These are phyloP conservation scores for Thymelicus lineola DNA, from an alignment of 2,888 invertebrate species.

Conservation along the genomic window DNA sequence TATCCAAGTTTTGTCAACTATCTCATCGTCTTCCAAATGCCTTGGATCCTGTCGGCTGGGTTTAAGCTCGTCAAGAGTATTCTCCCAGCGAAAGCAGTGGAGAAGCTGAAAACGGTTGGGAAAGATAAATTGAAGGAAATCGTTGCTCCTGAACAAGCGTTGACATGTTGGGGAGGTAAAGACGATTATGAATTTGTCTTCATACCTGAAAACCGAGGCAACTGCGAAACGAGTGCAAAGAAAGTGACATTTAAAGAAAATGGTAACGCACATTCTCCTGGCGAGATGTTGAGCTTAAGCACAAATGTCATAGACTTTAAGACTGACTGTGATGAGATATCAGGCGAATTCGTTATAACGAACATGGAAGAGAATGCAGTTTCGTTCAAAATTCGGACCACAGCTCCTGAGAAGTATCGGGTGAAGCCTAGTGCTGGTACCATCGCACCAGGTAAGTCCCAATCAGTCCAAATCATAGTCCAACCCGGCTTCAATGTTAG, in stretches of 20 bases:
- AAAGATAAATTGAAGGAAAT: constrained; percentile 89
- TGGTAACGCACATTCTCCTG: constrained; percentile 67
- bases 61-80: constrained; percentile 94
- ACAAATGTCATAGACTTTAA: constrained; percentile 90
- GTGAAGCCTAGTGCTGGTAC: constrained; percentile 95
- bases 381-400: constrained; percentile 94
- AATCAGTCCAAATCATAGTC: constrained; percentile 89
- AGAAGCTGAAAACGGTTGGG: constrained; percentile 91
- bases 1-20: constrained; percentile 93
- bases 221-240: constrained; percentile 51
- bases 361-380: constrained; percentile 86
- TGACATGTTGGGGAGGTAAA: constrained; percentile 90
- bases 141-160: constrained; percentile 88
- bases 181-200: constrained; percentile 88
- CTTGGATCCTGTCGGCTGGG: constrained; percentile 94
- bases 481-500: constrained; percentile 89
- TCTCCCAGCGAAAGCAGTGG: constrained; percentile 92
- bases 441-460: constrained; percentile 86
- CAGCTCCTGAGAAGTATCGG: constrained; percentile 97
- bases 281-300: constrained; percentile 85
- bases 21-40: constrained; percentile 94
- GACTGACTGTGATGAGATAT: constrained; percentile 87
- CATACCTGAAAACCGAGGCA: constrained; percentile 78
- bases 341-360: constrained; percentile 88
- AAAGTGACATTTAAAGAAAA: constrained; percentile 66